A percentile compares a stretch with the other conserved stretches of the same genome.
Conservation (phyloP, 2,113 vertebrate species). For the Morphnarchus princeps region DNA sequence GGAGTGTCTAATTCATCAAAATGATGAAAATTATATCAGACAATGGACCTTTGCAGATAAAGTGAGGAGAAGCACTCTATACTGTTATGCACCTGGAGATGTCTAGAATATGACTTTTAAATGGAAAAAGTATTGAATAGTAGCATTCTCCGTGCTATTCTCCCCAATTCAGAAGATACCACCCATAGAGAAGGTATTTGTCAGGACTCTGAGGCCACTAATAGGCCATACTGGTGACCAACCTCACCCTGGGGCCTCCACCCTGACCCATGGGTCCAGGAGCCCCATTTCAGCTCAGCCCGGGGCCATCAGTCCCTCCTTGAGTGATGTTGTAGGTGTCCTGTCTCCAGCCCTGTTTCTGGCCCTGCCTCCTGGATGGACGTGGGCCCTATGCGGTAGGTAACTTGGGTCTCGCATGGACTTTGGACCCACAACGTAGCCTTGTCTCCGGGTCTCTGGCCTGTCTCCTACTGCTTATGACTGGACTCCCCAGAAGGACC, state of each 20-base stretch:
- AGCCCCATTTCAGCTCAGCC: background rate
- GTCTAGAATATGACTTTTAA: background rate
- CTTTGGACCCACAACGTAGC: background rate
- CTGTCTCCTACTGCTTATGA: background rate
- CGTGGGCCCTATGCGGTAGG: background rate
- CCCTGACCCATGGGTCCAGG: background rate
- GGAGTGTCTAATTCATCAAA: background rate
- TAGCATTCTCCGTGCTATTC: background rate
- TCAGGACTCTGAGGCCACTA: background rate
- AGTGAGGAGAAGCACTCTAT: background rate
- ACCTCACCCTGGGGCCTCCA: rapidly evolving
- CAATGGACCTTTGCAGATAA: background rate
- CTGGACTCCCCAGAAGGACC: background rate
- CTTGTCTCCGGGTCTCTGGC: background rate
- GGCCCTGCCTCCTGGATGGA: background rate
- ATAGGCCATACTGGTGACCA: background rate
- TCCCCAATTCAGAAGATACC: background rate
- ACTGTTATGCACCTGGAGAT: background rate
- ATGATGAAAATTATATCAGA: background rate
- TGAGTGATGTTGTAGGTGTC: background rate
- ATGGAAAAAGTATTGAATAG: background rate
- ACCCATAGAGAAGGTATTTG: background rate
- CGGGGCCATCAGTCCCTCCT: background rate
- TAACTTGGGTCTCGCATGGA: background rate
- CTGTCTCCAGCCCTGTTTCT: background rate